Conservation (phyloP, 2,797 vertebrate genomes). For the Eulemur albifrons region DNA sequence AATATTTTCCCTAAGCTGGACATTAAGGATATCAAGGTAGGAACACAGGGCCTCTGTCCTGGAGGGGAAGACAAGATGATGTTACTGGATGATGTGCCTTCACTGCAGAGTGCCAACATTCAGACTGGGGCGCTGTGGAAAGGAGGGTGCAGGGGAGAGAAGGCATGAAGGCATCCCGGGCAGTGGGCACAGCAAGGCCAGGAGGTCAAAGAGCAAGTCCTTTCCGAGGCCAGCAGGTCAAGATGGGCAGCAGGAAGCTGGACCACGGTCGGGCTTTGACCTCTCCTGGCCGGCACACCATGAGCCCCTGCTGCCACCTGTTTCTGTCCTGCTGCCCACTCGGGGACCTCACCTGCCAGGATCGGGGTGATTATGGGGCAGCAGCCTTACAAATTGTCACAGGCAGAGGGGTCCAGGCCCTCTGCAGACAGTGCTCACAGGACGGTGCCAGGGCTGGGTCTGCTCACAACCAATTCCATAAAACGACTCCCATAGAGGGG, state of each 20-base stretch:
- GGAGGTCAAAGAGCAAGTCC: neutral
- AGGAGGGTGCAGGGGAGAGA: neutral
- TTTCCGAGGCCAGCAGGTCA: neutral
- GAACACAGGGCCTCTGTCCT: too few species aligned
- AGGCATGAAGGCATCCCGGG: neutral
- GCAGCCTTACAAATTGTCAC: neutral
- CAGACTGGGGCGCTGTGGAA: too few species aligned
- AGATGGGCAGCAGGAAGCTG: too few species aligned
- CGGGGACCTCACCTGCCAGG: neutral
- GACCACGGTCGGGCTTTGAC: neutral
- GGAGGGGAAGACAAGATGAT: neutral
- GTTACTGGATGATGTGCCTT: neutral
- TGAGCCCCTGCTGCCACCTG: rapidly evolving
- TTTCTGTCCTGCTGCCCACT: rapidly evolving
- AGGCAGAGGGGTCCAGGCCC: neutral
- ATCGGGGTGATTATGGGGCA: neutral
- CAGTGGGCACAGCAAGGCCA: neutral
- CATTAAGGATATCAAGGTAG: neutral
- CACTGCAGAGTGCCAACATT: neutral
- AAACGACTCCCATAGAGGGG: neutral
- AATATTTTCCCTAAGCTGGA: neutral
- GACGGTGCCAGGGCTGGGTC: neutral
- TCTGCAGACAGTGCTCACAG: neutral
- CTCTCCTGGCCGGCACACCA: rapidly evolving
- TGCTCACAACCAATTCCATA: neutral